Evolutionary conservation across 1,140 invertebrate genomes (phyloP), one percentile per base, ranked within the genome.

Genomic region (Drosophila sp.): DNA sequence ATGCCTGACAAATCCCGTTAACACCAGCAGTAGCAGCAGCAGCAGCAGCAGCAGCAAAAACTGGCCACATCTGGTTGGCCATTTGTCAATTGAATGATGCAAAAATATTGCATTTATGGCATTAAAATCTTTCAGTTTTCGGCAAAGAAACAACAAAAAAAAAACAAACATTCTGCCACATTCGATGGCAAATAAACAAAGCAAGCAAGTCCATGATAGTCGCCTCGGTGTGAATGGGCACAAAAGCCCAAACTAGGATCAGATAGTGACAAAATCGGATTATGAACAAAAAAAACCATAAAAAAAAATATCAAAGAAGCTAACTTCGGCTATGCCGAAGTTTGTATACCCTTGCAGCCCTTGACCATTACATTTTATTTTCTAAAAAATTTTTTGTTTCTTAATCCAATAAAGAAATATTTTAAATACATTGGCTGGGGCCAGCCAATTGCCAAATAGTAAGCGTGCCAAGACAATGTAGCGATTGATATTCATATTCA

Each of bases 41-140:
- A n/a, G 23, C 33, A 61, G 47, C 10, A 3, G 23, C 11, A 35
- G 5, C n/a, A 30, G 8, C 57, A 58, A 76, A 70, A 79, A 71
- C 79, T 76, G 76, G 74, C 71, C 79, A 69, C 79, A 86, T 67
- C 60, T 73, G 58, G 35, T 63, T 72, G 57, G 30, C 69, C 76
- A 79, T 82, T 86, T 86, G 69, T 66, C 77, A 86, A 86, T 83
- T 86, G 72, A 83, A 76, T 86, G 83, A 86, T 79, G 76, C 64
- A 73, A 70, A 73, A 70, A 73, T 87, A 79, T 86, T 32, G 66
- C 76, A 82, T 76, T 87, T 87, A 73, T 70, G 71, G 66, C 66
- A 82, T 82, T 82, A 70, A 86, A 77, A 79, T 79, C 72, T 61
- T 87, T 83, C 72, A 72, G 75, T 72, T 72, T 79, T 79, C 7